Base-by-base conservation (phyloP, 1,140 invertebrate genomes). In the Coenobita brevimanus region DNA sequence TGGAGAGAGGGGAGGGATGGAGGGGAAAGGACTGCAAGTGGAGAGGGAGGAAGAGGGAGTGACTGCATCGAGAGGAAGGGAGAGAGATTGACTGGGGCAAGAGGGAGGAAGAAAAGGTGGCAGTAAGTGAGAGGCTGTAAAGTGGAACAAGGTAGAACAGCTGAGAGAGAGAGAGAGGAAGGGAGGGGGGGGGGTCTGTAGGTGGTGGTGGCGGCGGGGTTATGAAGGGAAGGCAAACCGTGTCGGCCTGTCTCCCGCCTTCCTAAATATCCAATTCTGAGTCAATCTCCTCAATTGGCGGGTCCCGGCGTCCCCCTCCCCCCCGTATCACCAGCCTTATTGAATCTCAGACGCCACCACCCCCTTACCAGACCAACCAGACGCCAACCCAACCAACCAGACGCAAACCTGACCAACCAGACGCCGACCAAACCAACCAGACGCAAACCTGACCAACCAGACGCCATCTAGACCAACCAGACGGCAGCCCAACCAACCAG, bases 231-330 rank as follows among this genome's bases (percentile, higher is more conserved):
- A 8, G 3, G 8, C n/a, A n/a, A 21, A 38, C 13, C 33, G 75
- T 67, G 64, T 67, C 17, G 15, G 17, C 21, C 30, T 33, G 69
- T 10, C 76, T 21, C 46, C 57, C 50, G 76, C 76, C 27, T 79
- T 21, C 76, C 76, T 79, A 79, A 79, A 79, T 79, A 79, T 62
- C 76, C 76, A 79, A 79, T 79, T 79, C 76, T 79, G 50, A 79
- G 76, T 79, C 76, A 79, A 79, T 79, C 76, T 79, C 76, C 76
- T 57, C 76, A 79, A 79, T 79, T 79, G 76, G 57, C 50, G 76
- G 41, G 30, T 27, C 13, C 54, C 30, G 33, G 30, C 13, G 38
- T 46, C 24, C 33, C 30, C 54, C 30, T n/a, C 50, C 62, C 76
- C 30, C 76, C 21, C 54, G n/a, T 60, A 79, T 79, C 76, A 62